Percentiles rank a stretch among this genome's conserved stretches.
Conservation (phyloP, 2,888 invertebrate genomes). For the Lottia gigantea region DNA sequence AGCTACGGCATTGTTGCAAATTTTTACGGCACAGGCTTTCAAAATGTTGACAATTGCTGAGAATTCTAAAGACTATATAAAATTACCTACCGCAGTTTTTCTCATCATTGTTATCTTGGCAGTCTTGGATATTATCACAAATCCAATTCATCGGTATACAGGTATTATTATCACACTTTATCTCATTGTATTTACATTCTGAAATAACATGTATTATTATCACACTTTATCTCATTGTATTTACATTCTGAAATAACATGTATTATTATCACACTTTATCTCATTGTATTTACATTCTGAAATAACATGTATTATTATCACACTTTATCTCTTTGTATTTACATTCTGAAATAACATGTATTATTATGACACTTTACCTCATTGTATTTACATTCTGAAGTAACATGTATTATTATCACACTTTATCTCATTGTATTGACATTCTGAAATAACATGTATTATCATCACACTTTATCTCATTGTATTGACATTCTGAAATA, state of each 20-base stretch:
- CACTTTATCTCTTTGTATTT: too few species aligned
- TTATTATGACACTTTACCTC: background rate
- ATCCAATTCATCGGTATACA: constrained; percentile 43
- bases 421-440: constrained; percentile 19
- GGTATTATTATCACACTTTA: constrained; percentile 44
- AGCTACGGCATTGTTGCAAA: too few species aligned
- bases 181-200: constrained; percentile 45
- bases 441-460: constrained; percentile 33
- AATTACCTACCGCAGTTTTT: constrained; percentile 36
- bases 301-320: constrained; percentile 12
- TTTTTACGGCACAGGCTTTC: too few species aligned
- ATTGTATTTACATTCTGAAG: background rate
- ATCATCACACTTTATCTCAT: constrained; percentile 28
- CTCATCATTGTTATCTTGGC: constrained; percentile 46
- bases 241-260: constrained; percentile 37
- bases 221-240: constrained; percentile 42
- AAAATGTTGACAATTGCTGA: too few species aligned
- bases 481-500: constrained; percentile 40
- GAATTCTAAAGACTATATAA: too few species aligned
- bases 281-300: constrained; percentile 44
- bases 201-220: constrained; percentile 36
- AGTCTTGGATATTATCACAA: constrained; percentile 51
- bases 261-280: constrained; percentile 42
- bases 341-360: constrained; percentile 29
- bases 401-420: too few species aligned